These are phyloP conservation scores for Mareca strepera DNA, from an alignment of 2,797 vertebrate genomes.

Conservation along the genomic window DNA sequence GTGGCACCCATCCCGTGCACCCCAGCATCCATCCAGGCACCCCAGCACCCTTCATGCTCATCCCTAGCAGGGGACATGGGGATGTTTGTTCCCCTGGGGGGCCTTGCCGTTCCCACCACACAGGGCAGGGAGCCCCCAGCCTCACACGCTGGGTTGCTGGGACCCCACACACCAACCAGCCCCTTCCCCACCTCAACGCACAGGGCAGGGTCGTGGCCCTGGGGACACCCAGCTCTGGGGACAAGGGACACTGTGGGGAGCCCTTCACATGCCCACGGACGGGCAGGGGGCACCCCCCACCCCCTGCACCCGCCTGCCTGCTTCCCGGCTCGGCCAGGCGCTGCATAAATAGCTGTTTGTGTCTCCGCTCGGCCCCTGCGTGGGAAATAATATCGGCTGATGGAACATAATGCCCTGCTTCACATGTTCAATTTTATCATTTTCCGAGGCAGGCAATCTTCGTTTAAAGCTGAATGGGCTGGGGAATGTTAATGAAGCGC, in stretches of 20 bases:
- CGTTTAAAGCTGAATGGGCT: constrained; percentile 72
- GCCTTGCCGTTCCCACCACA: background rate
- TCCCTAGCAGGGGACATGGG: background rate
- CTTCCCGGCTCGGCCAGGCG: background rate
- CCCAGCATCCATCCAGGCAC: background rate
- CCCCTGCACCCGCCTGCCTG: rapidly evolving
- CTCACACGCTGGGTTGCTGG: background rate
- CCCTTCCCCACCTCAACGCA: background rate
- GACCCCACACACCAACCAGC: rapidly evolving
- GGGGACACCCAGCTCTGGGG: background rate
- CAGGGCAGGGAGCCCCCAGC: background rate
- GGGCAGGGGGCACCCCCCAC: background rate
- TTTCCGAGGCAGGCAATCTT: constrained; percentile 71
- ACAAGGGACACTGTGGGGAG: background rate
- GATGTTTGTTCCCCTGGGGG: background rate
- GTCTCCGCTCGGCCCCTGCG: constrained; percentile 53
- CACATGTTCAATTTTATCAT: constrained; percentile 75
- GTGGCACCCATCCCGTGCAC: background rate
- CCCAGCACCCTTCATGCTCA: background rate
- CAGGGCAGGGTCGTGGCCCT: background rate
- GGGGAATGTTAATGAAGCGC: constrained; percentile 75
- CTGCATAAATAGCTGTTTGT: constrained; percentile 71
- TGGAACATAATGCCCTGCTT: constrained; percentile 74
- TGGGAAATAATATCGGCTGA: constrained; percentile 72
- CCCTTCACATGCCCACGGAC: background rate